Percentiles rank a stretch among this genome's conserved stretches.
These are phyloP conservation scores for Vireo griseus DNA, from an alignment of 2,797 vertebrate species.

Conservation along the genomic window DNA sequence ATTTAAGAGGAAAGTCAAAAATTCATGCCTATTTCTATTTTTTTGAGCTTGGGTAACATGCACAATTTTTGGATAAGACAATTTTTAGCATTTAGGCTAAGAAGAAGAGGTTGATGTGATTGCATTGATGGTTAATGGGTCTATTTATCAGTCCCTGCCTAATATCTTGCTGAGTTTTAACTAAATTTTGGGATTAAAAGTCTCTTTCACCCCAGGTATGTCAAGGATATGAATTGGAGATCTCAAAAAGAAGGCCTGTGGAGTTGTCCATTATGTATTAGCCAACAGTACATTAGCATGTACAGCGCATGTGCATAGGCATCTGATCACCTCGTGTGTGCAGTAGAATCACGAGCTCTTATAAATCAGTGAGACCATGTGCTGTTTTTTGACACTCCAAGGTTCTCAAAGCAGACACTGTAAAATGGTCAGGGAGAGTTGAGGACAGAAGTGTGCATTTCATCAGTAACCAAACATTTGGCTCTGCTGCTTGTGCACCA, in stretches of 20 bases:
- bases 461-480: not conserved
- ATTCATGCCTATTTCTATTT: not conserved
- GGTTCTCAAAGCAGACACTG: not conserved
- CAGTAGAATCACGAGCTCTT: not conserved
- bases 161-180: not conserved
- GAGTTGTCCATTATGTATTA: not conserved
- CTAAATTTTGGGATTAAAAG: not conserved
- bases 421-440: not conserved
- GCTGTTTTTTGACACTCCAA: not conserved
- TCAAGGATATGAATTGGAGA: not conserved
- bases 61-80: not conserved
- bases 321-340: not conserved
- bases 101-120: not conserved
- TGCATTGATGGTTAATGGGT: not conserved
- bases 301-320: fast-evolving
- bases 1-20: not conserved
- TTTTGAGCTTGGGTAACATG: not conserved
- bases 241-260: not conserved
- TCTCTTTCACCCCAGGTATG: not conserved
- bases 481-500: not conserved
- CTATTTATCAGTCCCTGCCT: not conserved
- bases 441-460: not conserved
- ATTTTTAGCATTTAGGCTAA: not conserved
- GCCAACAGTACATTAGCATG: not conserved
- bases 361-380: not conserved